Percentiles rank a stretch among this genome's conserved stretches.
phyloP scores from a whole-genome alignment of 2,113 vertebrate species.

The Dolichallabes microphthalmus region DNA sequence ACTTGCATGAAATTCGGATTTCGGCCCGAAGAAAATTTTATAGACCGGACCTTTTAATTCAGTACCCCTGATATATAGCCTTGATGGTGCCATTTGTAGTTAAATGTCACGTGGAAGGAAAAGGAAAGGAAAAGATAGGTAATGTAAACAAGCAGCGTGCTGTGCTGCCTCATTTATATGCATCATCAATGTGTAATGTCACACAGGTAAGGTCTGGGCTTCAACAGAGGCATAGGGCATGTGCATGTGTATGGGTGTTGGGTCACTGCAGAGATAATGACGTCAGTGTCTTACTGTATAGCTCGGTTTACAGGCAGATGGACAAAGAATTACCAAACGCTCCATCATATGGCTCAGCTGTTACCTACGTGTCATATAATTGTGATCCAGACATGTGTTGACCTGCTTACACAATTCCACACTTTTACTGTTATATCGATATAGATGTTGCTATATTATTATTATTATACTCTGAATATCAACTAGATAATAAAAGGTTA shows the following conservation, averaged over 20 bases:
- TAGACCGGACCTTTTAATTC: too few species aligned
- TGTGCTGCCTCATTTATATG: slow-evolving; percentile 50
- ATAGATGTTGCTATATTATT: neutral
- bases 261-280: slow-evolving; percentile 7
- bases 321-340: neutral
- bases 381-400: neutral
- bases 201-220: slow-evolving; percentile 40
- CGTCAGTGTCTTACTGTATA: neutral
- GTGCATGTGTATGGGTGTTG: neutral
- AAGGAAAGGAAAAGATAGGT: neutral
- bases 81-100: neutral
- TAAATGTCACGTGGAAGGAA: slow-evolving; percentile 4
- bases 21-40: too few species aligned
- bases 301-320: neutral
- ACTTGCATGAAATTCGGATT: too few species aligned
- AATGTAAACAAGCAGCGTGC: slow-evolving; percentile 22
- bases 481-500: neutral
- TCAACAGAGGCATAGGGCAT: neutral
- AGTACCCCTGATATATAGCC: too few species aligned
- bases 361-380: neutral
- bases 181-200: slow-evolving; percentile 55
- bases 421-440: neutral
- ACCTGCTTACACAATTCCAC: neutral
- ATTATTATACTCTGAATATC: too few species aligned
- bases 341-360: neutral